Percentiles rank a stretch among this genome's conserved stretches.
Evolutionary conservation across 2,113 vertebrate species (phyloP).

Genomic region (Fulica atra): DNA sequence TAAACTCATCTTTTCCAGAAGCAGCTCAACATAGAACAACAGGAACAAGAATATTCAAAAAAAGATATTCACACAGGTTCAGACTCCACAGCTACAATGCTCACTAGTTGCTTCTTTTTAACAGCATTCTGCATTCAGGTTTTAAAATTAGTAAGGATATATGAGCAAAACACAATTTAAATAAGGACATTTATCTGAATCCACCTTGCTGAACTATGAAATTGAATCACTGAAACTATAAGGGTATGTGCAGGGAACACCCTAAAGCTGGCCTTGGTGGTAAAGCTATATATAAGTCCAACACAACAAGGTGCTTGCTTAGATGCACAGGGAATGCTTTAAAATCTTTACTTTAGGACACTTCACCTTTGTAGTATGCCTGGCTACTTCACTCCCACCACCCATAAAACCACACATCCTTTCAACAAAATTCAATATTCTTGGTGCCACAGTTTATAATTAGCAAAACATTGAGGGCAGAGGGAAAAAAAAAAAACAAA

Average conservation of each 20-base stretch:
- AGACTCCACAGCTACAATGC: neutral
- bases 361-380: neutral
- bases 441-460: neutral
- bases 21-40: neutral
- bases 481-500: neutral
- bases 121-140: neutral
- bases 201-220: neutral
- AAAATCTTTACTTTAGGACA: neutral
- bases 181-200: neutral
- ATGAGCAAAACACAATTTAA: neutral
- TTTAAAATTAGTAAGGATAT: neutral
- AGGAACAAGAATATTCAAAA: neutral
- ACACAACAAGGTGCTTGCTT: neutral
- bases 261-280: neutral
- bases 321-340: neutral
- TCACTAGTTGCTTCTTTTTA: neutral
- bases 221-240: neutral
- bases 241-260: neutral
- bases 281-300: neutral
- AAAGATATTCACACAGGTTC: neutral
- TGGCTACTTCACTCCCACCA: neutral
- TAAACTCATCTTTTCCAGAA: neutral
- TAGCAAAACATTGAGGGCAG: neutral
- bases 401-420: neutral
- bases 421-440: conserved; percentile 21